These are phyloP conservation scores for Herpailurus yagouaroundi DNA, from an alignment of 2,113 vertebrate genomes.

Conservation along the genomic window DNA sequence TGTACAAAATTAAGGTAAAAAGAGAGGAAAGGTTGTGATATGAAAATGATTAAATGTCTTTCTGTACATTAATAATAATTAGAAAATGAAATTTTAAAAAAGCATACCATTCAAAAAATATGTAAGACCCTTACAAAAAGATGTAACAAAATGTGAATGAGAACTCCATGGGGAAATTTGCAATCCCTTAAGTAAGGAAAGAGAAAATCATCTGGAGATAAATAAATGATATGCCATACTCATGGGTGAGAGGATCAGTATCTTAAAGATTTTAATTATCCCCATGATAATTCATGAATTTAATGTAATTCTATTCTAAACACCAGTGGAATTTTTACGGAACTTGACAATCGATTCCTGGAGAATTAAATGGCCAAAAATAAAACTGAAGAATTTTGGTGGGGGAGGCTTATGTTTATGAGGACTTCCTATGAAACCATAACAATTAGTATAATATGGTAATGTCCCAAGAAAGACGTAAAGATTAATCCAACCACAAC, in stretches of 20 bases:
- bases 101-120: not conserved
- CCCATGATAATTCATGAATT: not conserved
- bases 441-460: not conserved
- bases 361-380: not conserved
- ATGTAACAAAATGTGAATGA: not conserved
- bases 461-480: not conserved
- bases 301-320: not conserved
- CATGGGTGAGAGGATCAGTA: not conserved
- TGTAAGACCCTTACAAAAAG: not conserved
- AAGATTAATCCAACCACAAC: not conserved
- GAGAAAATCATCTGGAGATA: not conserved
- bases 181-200: not conserved
- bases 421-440: not conserved
- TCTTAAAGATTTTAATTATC: not conserved
- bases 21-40: not conserved
- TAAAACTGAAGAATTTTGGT: not conserved
- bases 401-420: not conserved
- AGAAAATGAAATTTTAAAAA: not conserved
- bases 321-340: not conserved
- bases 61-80: not conserved
- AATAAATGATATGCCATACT: not conserved
- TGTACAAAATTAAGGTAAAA: not conserved
- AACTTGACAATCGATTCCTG: not conserved
- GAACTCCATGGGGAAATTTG: not conserved
- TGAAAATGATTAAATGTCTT: not conserved